Conservation (phyloP, 1,140 invertebrate species). For the Aphelenchoides besseyi region DNA sequence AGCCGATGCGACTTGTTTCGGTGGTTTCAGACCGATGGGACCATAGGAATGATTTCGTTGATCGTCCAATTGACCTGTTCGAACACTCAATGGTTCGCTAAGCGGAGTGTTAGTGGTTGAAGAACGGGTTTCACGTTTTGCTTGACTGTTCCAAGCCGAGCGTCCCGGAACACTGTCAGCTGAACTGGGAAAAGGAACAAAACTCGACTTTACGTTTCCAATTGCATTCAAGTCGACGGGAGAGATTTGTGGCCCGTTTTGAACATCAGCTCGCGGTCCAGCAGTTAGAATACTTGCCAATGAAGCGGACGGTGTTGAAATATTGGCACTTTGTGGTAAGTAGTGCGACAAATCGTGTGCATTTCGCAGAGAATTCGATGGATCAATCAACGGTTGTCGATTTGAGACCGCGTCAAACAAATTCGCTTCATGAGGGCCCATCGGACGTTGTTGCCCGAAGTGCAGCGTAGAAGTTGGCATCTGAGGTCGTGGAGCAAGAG, state of each 20-base stretch:
- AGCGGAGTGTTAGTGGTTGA: neutral
- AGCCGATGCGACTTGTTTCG: neutral
- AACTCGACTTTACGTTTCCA: neutral
- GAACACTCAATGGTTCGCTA: neutral
- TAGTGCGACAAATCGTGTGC: conserved; percentile 22
- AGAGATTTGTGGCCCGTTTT: neutral
- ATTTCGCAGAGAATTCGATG: neutral
- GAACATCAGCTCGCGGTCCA: conserved; percentile 1
- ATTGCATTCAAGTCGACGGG: neutral
- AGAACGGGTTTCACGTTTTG: neutral
- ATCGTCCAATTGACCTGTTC: neutral
- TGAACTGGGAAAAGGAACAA: neutral
- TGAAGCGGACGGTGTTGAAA: conserved; percentile 23
- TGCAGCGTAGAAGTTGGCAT: neutral
- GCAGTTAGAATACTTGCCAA: conserved; percentile 24
- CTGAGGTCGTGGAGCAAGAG: conserved; percentile 2
- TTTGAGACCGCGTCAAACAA: neutral
- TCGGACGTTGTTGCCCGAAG: neutral
- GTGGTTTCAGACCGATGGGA: neutral
- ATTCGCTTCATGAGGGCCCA: neutral
- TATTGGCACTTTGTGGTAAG: conserved; percentile 22
- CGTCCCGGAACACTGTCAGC: neutral
- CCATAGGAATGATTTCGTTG: neutral
- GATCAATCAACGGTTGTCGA: neutral
- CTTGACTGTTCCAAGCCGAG: neutral